Percentiles rank a stretch among this genome's conserved stretches.
phyloP scores from a whole-genome alignment of 2,113 vertebrate genomes.

The Bambusicola thoracicus region DNA sequence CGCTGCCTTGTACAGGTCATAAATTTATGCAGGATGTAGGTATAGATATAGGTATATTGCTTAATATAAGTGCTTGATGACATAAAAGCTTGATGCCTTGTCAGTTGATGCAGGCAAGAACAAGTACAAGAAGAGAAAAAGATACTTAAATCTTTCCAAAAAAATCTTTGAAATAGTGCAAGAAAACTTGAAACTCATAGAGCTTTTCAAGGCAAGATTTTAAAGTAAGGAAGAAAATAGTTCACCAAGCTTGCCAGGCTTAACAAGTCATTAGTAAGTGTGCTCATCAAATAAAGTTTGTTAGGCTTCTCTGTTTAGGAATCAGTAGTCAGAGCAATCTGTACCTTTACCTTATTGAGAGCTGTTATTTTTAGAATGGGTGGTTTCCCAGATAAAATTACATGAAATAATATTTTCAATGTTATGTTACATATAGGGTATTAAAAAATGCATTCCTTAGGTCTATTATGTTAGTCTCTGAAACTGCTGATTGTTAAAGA shows the following conservation, averaged over 20 bases:
- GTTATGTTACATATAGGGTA: neutral
- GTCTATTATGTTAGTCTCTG: neutral
- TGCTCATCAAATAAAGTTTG: neutral
- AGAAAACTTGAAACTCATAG: neutral
- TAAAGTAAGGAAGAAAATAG: neutral
- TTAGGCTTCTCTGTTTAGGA: neutral
- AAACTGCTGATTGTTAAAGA: neutral
- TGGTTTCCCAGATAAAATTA: neutral
- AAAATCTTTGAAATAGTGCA: neutral
- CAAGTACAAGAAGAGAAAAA: neutral
- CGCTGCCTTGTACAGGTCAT: neutral
- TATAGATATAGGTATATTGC: neutral
- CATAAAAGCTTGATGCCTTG: neutral
- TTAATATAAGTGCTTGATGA: neutral
- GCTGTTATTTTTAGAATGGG: neutral
- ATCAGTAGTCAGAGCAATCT: neutral
- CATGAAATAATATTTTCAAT: neutral
- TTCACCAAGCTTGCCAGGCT: neutral
- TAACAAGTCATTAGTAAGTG: neutral
- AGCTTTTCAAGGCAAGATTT: neutral
- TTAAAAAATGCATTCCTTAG: neutral
- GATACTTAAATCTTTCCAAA: neutral
- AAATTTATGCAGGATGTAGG: neutral
- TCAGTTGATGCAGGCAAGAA: neutral
- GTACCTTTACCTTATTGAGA: neutral